Percentiles rank a stretch among this genome's conserved stretches.
Conservation (phyloP, 2,113 vertebrate genomes). For the Eudyptes chrysolophus region DNA sequence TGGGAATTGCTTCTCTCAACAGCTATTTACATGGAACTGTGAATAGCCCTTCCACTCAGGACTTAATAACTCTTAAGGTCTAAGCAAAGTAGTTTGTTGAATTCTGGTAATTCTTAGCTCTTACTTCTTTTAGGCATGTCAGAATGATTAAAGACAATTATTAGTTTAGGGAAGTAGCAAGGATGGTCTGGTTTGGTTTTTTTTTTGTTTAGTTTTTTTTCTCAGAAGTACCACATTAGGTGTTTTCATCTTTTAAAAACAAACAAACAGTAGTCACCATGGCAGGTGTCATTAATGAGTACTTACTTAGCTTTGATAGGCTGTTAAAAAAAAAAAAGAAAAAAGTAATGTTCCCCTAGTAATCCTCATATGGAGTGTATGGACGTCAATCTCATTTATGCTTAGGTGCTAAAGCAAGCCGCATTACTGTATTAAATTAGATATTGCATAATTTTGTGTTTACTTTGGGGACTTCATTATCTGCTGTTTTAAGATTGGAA, state of each 20-base stretch:
- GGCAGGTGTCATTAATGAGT: neutral
- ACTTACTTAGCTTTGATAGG: neutral
- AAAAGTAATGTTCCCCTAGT: neutral
- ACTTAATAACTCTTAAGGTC: neutral
- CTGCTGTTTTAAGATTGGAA: neutral
- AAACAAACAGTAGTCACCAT: neutral
- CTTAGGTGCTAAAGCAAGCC: neutral
- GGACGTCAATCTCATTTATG: neutral
- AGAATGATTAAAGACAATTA: neutral
- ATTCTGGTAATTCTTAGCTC: neutral
- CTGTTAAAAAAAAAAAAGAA: neutral
- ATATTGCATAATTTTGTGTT: neutral
- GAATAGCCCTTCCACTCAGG: neutral
- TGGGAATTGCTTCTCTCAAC: neutral
- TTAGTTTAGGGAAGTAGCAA: neutral
- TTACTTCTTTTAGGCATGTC: neutral
- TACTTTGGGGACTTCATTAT: constrained; percentile 1
- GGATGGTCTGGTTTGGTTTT: neutral
- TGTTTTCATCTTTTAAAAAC: neutral
- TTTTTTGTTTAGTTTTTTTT: neutral
- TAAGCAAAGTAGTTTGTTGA: neutral
- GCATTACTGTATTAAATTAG: neutral
- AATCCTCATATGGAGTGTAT: neutral
- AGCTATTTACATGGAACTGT: neutral
- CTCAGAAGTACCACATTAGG: neutral